Evolutionary conservation across 2,888 invertebrate species (phyloP), one percentile per base, ranked within the genome.

Genomic region (Thera britannica): DNA sequence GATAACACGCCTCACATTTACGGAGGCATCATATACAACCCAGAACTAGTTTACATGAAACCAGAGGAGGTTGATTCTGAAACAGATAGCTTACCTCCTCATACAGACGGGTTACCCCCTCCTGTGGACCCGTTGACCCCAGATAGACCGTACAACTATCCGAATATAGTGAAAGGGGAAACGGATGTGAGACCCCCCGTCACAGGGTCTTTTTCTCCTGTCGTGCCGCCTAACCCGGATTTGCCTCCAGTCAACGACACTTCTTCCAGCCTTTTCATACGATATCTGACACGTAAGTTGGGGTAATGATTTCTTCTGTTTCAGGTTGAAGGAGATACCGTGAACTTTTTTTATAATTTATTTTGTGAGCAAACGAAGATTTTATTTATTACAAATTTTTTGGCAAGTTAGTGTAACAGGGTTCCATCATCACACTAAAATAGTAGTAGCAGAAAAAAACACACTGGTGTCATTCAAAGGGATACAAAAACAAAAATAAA

Each of bases 271-370:
- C 82, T 89, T 78, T 91, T 84, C 85, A 93, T 93, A 82, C 86
- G 87, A 79, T 93, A 92, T 77, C 79, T 93, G 57, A 93, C 93
- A 89, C 92, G 93, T 93, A 90, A 93, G 93, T 92, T 78, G 70
- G 60, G 67, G 41, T 76, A 68, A 75, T 70, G 12, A 56, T 62
- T 75, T 82, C 65, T 79, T 88, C 73, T 89, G 87, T 92, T 92
- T 63, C 90, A 92, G 91, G 71, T 61, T 49, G 62, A 55, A 52
- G 59, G 59, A 54, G 46, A 41, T 34, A 9, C 9, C 2, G 7
- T 36, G 36, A 36, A 41, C 34, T 36, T 38, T n/a, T 23, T 23
- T 8, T 34, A 2, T 35, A 7, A 23, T 23, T 51, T 51, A 23
- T 6, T 6, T 23, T 23, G 51, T 51, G 23, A 51, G 23, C 2